Evolutionary conservation across 2,113 vertebrate species (phyloP).

Genomic region (Psittacus erithacus): DNA sequence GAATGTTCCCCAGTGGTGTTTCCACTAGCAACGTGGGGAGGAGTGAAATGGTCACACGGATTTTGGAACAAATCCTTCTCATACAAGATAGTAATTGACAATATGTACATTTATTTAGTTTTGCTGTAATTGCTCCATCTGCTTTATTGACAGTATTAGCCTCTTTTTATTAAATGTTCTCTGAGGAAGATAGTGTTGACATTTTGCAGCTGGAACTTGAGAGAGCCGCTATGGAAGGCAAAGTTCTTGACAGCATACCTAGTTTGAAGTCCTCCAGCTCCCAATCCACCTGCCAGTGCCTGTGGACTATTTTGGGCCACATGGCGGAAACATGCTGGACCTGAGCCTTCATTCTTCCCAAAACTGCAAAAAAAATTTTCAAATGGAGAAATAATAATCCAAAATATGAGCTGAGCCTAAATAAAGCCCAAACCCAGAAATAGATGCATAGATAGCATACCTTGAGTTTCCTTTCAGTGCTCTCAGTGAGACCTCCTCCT

Average conservation of each 20-base stretch:
- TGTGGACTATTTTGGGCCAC: fast-evolving
- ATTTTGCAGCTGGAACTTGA: constrained; percentile 4
- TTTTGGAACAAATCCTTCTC: not conserved
- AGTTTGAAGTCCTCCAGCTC: not conserved
- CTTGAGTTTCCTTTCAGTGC: not conserved
- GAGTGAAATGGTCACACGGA: not conserved
- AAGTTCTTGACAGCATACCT: not conserved
- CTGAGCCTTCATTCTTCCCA: not conserved
- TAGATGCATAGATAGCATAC: not conserved
- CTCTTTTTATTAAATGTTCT: constrained; percentile 17
- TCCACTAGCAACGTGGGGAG: not conserved
- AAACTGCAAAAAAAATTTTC: constrained; percentile 2
- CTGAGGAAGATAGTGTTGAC: constrained; percentile 10
- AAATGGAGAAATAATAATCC: not conserved
- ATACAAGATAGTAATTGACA: constrained; percentile 9
- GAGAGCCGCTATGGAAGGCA: not conserved
- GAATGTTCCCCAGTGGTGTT: not conserved
- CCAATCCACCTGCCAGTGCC: not conserved
- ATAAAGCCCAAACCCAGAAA: not conserved
- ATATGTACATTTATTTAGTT: constrained; percentile 34
- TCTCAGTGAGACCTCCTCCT: not conserved
- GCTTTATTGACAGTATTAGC: constrained; percentile 31
- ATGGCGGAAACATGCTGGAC: not conserved
- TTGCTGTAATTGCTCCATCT: not conserved
- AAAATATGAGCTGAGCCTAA: not conserved